Evolutionary conservation across 2,888 invertebrate genomes (phyloP).

Genomic region (Boloria selene): DNA sequence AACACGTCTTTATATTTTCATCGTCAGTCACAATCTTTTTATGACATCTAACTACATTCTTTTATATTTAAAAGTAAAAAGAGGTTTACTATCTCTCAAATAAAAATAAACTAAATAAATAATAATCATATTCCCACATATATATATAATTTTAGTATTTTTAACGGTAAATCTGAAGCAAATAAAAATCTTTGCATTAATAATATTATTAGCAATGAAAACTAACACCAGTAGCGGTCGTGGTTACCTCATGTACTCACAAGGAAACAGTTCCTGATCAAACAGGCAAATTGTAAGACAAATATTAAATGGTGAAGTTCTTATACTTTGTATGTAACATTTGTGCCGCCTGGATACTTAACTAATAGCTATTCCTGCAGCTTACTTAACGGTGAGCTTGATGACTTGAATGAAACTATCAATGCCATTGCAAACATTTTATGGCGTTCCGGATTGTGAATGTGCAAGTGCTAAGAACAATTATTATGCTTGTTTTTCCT

Average conservation of each 20-base stretch:
- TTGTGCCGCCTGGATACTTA: slow-evolving; percentile 50
- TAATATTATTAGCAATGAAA: slow-evolving; percentile 45
- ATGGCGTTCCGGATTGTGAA: slow-evolving; percentile 9
- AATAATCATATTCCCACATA: too few relatives aligned
- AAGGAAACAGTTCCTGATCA: slow-evolving; percentile 72
- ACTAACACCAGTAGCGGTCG: slow-evolving; percentile 36
- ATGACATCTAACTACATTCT: too few relatives aligned
- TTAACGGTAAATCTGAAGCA: too few relatives aligned
- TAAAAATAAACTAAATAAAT: too few relatives aligned
- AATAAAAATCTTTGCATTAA: slow-evolving; percentile 15
- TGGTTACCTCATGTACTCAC: slow-evolving; percentile 58
- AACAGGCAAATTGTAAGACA: slow-evolving; percentile 75
- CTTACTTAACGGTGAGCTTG: slow-evolving; percentile 72
- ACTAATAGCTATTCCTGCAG: slow-evolving; percentile 50
- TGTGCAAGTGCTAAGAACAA: too few relatives aligned
- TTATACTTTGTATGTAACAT: slow-evolving; percentile 60
- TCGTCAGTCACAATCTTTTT: too few relatives aligned
- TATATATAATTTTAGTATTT: too few relatives aligned
- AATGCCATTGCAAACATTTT: slow-evolving; percentile 60
- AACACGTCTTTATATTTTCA: too few relatives aligned
- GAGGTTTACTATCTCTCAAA: too few relatives aligned
- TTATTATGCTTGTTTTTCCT: too few relatives aligned
- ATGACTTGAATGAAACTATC: slow-evolving; percentile 69
- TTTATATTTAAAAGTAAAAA: too few relatives aligned
- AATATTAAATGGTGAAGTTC: slow-evolving; percentile 67